phyloP scores from a whole-genome alignment of 1,140 invertebrate species.

The Zaprionus kolodkinae region DNA sequence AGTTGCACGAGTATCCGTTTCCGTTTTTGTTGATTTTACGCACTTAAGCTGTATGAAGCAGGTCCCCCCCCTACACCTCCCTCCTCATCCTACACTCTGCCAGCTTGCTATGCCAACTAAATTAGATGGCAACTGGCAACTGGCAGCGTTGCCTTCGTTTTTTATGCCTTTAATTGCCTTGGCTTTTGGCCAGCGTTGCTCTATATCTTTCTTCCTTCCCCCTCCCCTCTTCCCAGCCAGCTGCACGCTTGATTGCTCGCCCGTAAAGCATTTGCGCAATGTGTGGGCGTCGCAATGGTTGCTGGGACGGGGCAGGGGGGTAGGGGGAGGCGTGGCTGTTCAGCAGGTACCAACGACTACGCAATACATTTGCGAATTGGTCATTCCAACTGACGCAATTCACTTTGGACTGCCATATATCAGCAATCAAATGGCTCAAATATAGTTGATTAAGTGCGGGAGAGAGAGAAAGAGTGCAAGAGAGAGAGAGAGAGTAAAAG shows the following conservation, averaged over 20 bases:
- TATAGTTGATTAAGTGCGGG: background rate
- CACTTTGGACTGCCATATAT: background rate
- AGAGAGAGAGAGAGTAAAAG: too few species aligned
- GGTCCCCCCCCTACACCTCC: background rate
- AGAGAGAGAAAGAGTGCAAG: background rate
- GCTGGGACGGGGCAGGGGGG: background rate
- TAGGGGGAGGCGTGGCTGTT: background rate
- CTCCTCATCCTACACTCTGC: background rate
- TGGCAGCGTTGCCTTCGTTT: constrained; percentile 36
- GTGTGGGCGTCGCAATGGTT: background rate
- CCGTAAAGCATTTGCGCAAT: constrained; percentile 39
- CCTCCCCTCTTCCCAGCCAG: constrained; percentile 10
- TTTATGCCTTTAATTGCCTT: constrained; percentile 74
- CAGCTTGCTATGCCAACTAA: constrained; percentile 37
- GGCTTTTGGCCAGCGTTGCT: constrained; percentile 32
- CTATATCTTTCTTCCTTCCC: constrained; percentile 17
- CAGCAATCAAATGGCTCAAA: constrained; percentile 3
- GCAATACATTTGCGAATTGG: constrained; percentile 55
- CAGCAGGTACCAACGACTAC: constrained; percentile 19
- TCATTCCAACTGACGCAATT: constrained; percentile 41
- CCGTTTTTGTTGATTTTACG: constrained; percentile 72
- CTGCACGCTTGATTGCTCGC: constrained; percentile 65
- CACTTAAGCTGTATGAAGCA: constrained; percentile 45
- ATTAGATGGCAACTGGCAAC: constrained; percentile 48
- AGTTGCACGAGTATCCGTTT: constrained; percentile 77